Conservation (phyloP, 1,140 invertebrate species). For the Lepidurus apus region DNA sequence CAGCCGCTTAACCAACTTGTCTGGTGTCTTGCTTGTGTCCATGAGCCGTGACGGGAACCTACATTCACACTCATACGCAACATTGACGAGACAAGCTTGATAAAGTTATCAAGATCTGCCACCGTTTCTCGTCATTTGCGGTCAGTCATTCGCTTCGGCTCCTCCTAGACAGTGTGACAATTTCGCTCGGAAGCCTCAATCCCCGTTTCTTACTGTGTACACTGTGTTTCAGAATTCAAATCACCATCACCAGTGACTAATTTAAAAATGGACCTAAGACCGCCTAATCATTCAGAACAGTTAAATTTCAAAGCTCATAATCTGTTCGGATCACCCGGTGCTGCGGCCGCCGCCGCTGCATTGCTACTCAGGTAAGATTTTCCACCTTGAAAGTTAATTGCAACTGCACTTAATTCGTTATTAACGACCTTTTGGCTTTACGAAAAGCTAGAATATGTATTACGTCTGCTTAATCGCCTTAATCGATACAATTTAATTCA, state of each 20-base stretch:
- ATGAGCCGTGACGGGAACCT: not conserved
- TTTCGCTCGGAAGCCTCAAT: not conserved
- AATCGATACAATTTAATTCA: too few relatives aligned
- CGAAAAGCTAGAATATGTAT: too few relatives aligned
- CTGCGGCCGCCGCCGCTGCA: conserved; percentile 39
- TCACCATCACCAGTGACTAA: not conserved
- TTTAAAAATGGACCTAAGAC: conserved; percentile 2
- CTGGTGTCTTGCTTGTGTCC: not conserved
- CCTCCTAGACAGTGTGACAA: not conserved
- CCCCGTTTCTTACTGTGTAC: not conserved
- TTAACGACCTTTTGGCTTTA: too few relatives aligned
- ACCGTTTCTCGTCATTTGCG: not conserved
- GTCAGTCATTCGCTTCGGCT: not conserved
- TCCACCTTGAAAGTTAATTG: not conserved
- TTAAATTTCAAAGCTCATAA: not conserved
- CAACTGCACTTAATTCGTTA: too few relatives aligned
- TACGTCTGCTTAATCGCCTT: too few relatives aligned
- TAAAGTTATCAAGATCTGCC: not conserved
- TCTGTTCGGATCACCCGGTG: conserved; percentile 32
- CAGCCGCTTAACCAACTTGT: not conserved
- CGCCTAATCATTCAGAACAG: not conserved
- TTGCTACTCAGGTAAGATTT: conserved; percentile 36
- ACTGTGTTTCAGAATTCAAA: not conserved
- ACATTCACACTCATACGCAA: conserved; percentile 3
- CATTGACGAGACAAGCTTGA: not conserved